These are phyloP conservation scores for Menidia menidia DNA, from an alignment of 2,797 vertebrate species.

Conservation along the genomic window DNA sequence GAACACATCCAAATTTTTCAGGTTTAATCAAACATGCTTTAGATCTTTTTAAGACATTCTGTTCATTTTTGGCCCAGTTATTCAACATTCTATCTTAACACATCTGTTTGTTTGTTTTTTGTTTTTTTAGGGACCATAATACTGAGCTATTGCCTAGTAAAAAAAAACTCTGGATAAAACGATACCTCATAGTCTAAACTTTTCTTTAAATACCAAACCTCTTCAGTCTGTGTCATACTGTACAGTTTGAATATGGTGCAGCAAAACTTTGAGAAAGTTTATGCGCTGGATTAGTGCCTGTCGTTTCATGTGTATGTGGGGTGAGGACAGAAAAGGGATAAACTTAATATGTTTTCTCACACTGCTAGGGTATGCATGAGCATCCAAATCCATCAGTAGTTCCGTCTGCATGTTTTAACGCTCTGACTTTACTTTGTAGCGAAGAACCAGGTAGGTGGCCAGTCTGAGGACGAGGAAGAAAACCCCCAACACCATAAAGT, in stretches of 20 bases:
- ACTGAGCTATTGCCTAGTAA: conserved; percentile 30
- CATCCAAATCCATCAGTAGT: conserved; percentile 22
- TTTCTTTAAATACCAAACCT: conserved; percentile 27
- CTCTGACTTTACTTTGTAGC: conserved; percentile 96
- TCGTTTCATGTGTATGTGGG: conserved; percentile 42
- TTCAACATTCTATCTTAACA: conserved; percentile 26
- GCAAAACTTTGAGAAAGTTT: conserved; percentile 43
- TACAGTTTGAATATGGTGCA: conserved; percentile 52
- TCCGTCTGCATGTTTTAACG: conserved; percentile 80
- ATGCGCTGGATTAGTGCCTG: conserved; percentile 35
- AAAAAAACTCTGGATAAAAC: conserved; percentile 7
- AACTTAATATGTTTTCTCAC: conserved; percentile 49
- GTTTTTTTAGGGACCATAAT: conserved; percentile 29
- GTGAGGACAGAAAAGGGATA: conserved; percentile 39
- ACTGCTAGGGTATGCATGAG: conserved; percentile 38
- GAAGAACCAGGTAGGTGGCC: conserved; percentile 94
- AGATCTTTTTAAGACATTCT: conserved; percentile 41
- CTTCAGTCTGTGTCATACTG: conserved; percentile 38
- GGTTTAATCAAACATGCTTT: conserved; percentile 71
- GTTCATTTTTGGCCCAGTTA: conserved; percentile 52
- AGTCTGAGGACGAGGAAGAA: conserved; percentile 94
- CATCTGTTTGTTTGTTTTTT: conserved; percentile 1
- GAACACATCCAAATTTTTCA: conserved; percentile 47
- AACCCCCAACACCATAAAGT: conserved; percentile 94
- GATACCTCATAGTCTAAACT: conserved; percentile 22